Conservation (phyloP, 2,113 vertebrate genomes). For the Chlamydotis undulata region DNA sequence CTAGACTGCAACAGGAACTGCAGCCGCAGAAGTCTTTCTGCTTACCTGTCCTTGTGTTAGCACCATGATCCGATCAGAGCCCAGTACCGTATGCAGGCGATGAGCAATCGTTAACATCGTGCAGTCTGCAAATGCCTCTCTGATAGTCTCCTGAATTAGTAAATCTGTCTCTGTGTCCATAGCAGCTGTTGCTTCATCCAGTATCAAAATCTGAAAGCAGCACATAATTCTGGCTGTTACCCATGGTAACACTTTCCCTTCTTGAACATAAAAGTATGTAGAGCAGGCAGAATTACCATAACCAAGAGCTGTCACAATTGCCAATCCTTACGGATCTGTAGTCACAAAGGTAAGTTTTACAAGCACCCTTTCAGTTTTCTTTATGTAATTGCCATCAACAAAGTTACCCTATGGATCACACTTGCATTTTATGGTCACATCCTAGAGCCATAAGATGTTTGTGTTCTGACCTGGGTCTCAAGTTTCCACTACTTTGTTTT, state of each 20-base stretch:
- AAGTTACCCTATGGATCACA: neutral
- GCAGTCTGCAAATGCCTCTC: slow-evolving; percentile 87
- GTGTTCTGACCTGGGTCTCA: neutral
- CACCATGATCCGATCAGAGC: slow-evolving; percentile 94
- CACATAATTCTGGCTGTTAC: slow-evolving; percentile 3
- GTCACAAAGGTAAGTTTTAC: neutral
- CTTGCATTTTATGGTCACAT: neutral
- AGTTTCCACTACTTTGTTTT: neutral
- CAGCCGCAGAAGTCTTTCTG: neutral
- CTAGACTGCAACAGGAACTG: neutral
- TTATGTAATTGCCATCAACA: neutral
- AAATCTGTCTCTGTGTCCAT: slow-evolving; percentile 93
- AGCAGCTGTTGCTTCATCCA: slow-evolving; percentile 96
- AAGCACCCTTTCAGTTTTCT: neutral
- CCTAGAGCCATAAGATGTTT: neutral
- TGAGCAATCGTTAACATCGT: slow-evolving; percentile 96
- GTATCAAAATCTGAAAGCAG: slow-evolving; percentile 84
- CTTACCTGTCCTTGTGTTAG: slow-evolving; percentile 93
- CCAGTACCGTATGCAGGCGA: slow-evolving; percentile 92
- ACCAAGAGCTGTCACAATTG: neutral
- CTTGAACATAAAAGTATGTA: neutral
- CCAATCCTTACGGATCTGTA: neutral
- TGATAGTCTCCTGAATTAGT: slow-evolving; percentile 93
- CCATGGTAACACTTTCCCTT: neutral
- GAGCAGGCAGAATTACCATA: neutral